phyloP scores from a whole-genome alignment of 2,888 invertebrate species.

The Ennomos fuscantarius region DNA sequence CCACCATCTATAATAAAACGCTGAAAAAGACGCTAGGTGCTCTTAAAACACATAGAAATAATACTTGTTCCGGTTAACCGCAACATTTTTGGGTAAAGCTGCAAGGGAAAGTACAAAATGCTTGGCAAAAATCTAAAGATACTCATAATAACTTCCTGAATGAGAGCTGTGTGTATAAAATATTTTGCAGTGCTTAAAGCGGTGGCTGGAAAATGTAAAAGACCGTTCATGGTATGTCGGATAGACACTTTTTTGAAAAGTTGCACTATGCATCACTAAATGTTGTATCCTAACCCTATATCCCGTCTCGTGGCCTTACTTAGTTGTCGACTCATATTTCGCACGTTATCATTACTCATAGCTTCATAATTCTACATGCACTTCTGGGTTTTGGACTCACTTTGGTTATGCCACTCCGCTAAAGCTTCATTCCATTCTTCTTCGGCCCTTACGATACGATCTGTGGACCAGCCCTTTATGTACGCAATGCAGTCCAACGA shows the following conservation, averaged over 20 bases:
- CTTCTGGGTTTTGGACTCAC: too few relatives aligned
- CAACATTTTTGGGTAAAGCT: constrained; percentile 9
- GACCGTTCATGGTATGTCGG: not conserved
- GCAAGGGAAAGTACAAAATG: constrained; percentile 10
- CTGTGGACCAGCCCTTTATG: too few relatives aligned
- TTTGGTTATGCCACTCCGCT: too few relatives aligned
- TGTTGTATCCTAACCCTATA: too few relatives aligned
- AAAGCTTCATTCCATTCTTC: too few relatives aligned
- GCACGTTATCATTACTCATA: too few relatives aligned
- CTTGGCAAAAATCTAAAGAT: constrained; percentile 19
- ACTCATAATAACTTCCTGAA: constrained; percentile 27
- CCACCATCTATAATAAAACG: not conserved
- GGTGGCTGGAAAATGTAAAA: constrained; percentile 23
- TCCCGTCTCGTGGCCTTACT: too few relatives aligned
- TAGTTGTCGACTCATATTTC: too few relatives aligned
- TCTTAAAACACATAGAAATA: constrained; percentile 11
- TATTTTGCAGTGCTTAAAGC: constrained; percentile 21
- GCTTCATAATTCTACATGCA: too few relatives aligned
- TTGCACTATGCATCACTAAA: too few relatives aligned
- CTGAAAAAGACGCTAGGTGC: not conserved
- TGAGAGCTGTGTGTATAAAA: constrained; percentile 24
- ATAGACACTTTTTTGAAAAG: not conserved
- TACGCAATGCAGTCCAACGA: too few relatives aligned
- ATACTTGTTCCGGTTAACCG: constrained; percentile 12
- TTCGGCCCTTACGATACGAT: too few relatives aligned